These are phyloP conservation scores for Peromyscus eremicus DNA, from an alignment of 2,797 vertebrate species.

Conservation along the genomic window DNA sequence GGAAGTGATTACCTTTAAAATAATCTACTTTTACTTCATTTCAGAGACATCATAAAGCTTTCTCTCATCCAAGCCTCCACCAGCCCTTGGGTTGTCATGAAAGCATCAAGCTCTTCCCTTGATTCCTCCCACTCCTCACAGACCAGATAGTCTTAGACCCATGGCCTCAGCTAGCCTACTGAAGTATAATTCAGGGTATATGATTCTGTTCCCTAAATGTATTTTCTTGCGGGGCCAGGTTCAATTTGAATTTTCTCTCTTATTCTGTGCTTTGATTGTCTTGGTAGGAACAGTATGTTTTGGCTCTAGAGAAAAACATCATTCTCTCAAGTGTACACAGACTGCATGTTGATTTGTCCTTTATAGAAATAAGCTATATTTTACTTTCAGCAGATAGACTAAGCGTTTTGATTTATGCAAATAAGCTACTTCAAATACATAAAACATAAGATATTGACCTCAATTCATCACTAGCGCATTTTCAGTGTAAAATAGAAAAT, in stretches of 20 bases:
- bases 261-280: not conserved
- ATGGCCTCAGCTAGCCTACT: not conserved
- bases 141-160: not conserved
- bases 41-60: not conserved
- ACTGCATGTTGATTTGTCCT: not conserved
- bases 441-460: constrained; percentile 61
- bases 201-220: not conserved
- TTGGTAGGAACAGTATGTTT: not conserved
- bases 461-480: constrained; percentile 28
- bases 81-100: not conserved
- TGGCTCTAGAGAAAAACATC: not conserved
- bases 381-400: constrained; percentile 41
- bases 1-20: not conserved
- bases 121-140: not conserved
- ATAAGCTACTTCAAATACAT: constrained; percentile 53
- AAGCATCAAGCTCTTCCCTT: not conserved
- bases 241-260: constrained; percentile 7
- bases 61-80: not conserved
- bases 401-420: constrained; percentile 44
- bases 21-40: not conserved
- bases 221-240: not conserved
- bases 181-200: not conserved
- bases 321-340: not conserved
- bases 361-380: constrained; percentile 26
- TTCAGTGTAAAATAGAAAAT: constrained; percentile 36